phyloP scores from a whole-genome alignment of 2,888 invertebrate species.

The Xanthostigma xanthostigma region DNA sequence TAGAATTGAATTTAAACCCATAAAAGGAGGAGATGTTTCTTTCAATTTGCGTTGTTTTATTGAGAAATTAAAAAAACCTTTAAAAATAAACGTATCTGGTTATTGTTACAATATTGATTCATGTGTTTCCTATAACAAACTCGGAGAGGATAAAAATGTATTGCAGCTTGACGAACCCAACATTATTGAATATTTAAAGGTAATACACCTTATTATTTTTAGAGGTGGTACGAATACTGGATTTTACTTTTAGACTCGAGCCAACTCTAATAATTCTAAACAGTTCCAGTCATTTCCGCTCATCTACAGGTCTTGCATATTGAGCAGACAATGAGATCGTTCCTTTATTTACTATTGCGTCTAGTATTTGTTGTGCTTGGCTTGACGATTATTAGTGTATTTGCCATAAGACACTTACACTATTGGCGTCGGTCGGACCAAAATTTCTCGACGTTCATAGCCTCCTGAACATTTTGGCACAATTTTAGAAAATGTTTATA shows the following conservation, averaged over 20 bases:
- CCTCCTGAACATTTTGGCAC: too few species aligned
- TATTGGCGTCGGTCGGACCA: too few species aligned
- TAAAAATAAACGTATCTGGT: constrained; percentile 35
- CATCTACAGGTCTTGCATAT: too few species aligned
- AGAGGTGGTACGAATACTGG: background rate
- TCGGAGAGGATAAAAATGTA: constrained; percentile 15
- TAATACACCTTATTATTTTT: constrained; percentile 13
- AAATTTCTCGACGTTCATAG: too few species aligned
- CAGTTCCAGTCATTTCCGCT: too few species aligned
- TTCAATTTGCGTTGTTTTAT: constrained; percentile 41
- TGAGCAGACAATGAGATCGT: too few species aligned
- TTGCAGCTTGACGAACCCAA: constrained; percentile 21
- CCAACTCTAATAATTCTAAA: constrained; percentile 12
- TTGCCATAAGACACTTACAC: too few species aligned
- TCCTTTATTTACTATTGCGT: too few species aligned
- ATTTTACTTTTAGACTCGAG: constrained; percentile 13
- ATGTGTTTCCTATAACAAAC: constrained; percentile 29
- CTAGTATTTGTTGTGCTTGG: too few species aligned
- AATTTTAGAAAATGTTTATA: too few species aligned
- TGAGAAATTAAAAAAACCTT: constrained; percentile 33
- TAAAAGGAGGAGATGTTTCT: constrained; percentile 34
- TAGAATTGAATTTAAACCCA: constrained; percentile 39
- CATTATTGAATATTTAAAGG: constrained; percentile 26
- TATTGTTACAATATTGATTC: constrained; percentile 37
- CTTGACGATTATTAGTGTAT: too few species aligned